A percentile compares a stretch with the other conserved stretches of the same genome.
Conservation (phyloP, 2,797 vertebrate species). For the Ficedula albicollis region DNA sequence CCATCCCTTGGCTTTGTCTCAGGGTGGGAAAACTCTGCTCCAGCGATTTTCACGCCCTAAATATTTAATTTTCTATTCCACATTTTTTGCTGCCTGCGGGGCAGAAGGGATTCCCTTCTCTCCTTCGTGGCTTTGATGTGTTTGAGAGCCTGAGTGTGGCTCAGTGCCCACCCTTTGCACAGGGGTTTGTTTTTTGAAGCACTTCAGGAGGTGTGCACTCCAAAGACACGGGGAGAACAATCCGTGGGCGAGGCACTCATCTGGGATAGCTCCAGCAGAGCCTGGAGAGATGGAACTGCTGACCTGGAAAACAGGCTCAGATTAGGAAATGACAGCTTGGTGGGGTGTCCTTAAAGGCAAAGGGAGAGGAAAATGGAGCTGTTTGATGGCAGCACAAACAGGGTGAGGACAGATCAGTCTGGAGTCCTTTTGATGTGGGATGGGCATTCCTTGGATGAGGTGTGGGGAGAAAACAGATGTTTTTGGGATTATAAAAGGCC, state of each 20-base stretch:
- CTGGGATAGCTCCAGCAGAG: neutral
- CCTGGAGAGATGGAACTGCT: neutral
- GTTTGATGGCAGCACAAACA: neutral
- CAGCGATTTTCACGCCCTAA: fast-evolving
- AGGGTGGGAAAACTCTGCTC: neutral
- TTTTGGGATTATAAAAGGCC: neutral
- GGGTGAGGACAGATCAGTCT: neutral
- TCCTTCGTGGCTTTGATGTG: neutral
- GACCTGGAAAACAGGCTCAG: neutral
- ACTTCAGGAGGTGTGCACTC: neutral
- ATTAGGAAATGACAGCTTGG: neutral
- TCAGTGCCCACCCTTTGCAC: neutral
- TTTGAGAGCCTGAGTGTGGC: neutral
- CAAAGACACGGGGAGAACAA: neutral
- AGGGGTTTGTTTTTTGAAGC: neutral
- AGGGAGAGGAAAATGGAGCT: neutral
- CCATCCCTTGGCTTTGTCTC: neutral
- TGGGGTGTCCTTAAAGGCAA: neutral
- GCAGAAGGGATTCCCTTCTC: neutral
- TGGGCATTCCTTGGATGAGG: neutral
- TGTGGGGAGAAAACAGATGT: neutral
- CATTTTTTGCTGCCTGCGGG: neutral
- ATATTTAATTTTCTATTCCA: neutral
- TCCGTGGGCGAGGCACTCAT: neutral
- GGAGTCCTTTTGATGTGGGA: neutral